These are phyloP conservation scores for Aphodius sticticus DNA, from an alignment of 2,888 invertebrate species.

Conservation along the genomic window DNA sequence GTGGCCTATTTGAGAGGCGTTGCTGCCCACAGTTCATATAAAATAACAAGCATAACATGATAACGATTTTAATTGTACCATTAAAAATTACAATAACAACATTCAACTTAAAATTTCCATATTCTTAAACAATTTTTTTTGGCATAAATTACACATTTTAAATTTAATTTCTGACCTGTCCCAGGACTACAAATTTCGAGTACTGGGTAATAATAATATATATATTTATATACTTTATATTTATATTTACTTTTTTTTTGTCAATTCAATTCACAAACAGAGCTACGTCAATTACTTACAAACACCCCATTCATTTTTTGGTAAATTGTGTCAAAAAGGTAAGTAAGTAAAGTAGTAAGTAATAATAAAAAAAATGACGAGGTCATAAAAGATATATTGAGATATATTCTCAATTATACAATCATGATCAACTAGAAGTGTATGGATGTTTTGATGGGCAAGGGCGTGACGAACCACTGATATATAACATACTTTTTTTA, in stretches of 20 bases:
- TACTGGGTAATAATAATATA: constrained; percentile 36
- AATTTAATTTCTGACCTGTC: constrained; percentile 42
- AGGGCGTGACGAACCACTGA: constrained; percentile 57
- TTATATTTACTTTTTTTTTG: constrained; percentile 36
- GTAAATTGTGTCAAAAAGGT: constrained; percentile 31
- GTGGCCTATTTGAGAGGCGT: constrained; percentile 41
- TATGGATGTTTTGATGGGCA: constrained; percentile 53
- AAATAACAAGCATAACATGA: constrained; percentile 61
- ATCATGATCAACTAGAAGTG: constrained; percentile 56
- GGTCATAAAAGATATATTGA: not conserved
- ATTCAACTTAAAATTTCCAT: constrained; percentile 56
- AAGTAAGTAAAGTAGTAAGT: constrained; percentile 28
- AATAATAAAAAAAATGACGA: constrained; percentile 26
- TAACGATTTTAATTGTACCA: constrained; percentile 59
- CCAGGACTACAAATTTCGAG: constrained; percentile 43
- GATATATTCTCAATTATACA: constrained; percentile 10
- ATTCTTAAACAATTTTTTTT: constrained; percentile 49
- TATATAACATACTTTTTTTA: constrained; percentile 39
- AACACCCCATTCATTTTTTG: constrained; percentile 52
- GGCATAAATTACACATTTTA: constrained; percentile 50
- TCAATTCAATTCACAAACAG: constrained; percentile 42
- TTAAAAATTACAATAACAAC: constrained; percentile 61
- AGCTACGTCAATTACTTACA: constrained; percentile 46
- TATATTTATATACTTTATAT: constrained; percentile 4
- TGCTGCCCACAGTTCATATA: constrained; percentile 46